phyloP scores from a whole-genome alignment of 2,888 invertebrate genomes.

The Drosophila greeni region DNA sequence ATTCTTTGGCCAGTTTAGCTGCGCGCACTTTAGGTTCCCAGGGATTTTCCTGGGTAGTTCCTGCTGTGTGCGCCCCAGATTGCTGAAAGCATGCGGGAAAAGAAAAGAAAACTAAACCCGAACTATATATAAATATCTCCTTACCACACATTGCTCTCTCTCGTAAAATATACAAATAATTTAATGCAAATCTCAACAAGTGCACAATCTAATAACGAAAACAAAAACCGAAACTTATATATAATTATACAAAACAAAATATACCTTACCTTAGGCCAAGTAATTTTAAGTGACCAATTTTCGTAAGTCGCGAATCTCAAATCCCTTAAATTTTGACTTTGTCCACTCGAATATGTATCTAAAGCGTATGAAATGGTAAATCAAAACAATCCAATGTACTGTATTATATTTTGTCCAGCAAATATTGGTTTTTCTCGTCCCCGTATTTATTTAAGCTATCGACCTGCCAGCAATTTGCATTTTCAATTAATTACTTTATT shows the following conservation, averaged over 20 bases:
- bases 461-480: constrained; percentile 68
- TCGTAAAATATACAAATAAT: constrained; percentile 15
- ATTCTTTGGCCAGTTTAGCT: constrained; percentile 39
- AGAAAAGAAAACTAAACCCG: constrained; percentile 21
- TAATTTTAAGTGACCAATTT: constrained; percentile 58
- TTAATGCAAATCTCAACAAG: constrained; percentile 44
- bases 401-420: constrained; percentile 47
- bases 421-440: constrained; percentile 26
- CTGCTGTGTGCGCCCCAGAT: constrained; percentile 24
- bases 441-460: constrained; percentile 60
- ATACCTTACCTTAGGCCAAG: constrained; percentile 56
- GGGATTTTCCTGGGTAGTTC: constrained; percentile 15
- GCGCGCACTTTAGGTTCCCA: constrained; percentile 1
- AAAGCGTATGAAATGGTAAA: constrained; percentile 7
- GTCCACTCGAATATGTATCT: constrained; percentile 32
- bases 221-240: constrained; percentile 7
- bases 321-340: constrained; percentile 2
- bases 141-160: constrained; percentile 37
- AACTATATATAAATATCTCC: constrained; percentile 25
- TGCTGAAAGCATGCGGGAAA: constrained; percentile 50
- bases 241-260: constrained; percentile 26
- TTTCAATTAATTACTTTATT: constrained; percentile 35
- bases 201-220: constrained; percentile 35
- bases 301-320: constrained; percentile 36
- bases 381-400: constrained; percentile 15